Conservation (phyloP, 2,113 vertebrate species). For the Leucoraja erinaceus region DNA sequence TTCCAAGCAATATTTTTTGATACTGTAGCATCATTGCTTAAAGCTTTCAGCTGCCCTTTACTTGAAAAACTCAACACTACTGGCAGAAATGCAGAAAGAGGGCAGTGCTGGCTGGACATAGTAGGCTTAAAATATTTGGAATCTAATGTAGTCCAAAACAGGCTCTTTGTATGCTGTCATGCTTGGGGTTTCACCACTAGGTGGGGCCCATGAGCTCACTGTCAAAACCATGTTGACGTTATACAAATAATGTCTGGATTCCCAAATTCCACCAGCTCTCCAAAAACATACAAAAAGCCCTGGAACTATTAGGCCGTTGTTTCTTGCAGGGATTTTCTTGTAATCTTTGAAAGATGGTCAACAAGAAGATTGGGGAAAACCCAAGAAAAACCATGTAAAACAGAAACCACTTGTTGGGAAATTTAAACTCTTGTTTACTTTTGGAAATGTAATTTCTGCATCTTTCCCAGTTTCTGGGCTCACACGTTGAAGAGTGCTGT, state of each 20-base stretch:
- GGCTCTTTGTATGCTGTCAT: background rate
- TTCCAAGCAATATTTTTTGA: background rate
- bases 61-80: background rate
- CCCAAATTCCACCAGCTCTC: background rate
- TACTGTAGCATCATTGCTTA: background rate
- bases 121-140: background rate
- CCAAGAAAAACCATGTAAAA: background rate
- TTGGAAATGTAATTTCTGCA: background rate
- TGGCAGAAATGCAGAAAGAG: background rate
- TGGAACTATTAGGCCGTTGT: background rate
- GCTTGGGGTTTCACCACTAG: background rate
- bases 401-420: background rate
- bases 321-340: background rate
- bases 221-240: background rate
- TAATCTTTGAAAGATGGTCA: background rate
- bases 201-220: background rate
- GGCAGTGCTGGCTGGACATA: background rate
- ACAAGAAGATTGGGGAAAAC: background rate
- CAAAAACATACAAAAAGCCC: background rate
- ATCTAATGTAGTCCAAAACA: background rate
- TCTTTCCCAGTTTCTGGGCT: background rate
- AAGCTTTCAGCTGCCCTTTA: background rate
- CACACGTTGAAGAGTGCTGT: background rate
- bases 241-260: background rate
- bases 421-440: background rate